Base-by-base conservation (phyloP, 2,113 vertebrate genomes). In the Scalopus aquaticus region DNA sequence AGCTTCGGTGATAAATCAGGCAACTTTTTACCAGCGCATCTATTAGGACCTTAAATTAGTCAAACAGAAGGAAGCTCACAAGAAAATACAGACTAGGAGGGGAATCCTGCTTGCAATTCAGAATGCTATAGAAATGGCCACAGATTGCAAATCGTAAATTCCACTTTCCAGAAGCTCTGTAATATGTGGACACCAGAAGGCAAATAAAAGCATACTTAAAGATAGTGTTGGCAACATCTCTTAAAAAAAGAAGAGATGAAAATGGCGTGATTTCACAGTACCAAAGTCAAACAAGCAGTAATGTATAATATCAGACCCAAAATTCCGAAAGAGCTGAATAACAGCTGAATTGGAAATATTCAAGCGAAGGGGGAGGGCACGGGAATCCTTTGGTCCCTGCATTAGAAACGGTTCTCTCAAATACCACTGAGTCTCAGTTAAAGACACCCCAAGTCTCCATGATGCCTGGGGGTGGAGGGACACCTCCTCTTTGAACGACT, bases 1-100 rank as follows among this genome's bases (percentile, higher is more conserved):
- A 88, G 32, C 78, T 20, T 91, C 26, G 7, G 73, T 64, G 46
- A 96, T 93, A 96, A 97, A 97, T 90, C 90, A 96, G 96, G 39
- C 54, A 79, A 82, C 78, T 86, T 65, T 80, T 88, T 88, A 87
- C 28, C 72, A 82, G 82, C 37, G 0, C 10, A 35, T 91, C 22
- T 30, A 90, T 95, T 69, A 82, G 84, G 85, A 73, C 84, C 37
- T 93, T 73, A 86, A 85, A 26, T 69, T 93, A 81, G 46, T 76
- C 93, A 95, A 73, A 79, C 74, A 37, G 32, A 78, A 0, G 0
- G 74, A 89, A 78, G 54, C 37, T 67, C 0, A 12, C 32, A 58
- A 79, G 62, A 46, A 84, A 72, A 94, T 12, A 60, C 62, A 88
- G 93, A 54, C 22, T 60, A 70, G 37, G 67, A 81, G 65, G 70